Base-by-base conservation (phyloP, 2,113 vertebrate species). In the Prolemur simus region DNA sequence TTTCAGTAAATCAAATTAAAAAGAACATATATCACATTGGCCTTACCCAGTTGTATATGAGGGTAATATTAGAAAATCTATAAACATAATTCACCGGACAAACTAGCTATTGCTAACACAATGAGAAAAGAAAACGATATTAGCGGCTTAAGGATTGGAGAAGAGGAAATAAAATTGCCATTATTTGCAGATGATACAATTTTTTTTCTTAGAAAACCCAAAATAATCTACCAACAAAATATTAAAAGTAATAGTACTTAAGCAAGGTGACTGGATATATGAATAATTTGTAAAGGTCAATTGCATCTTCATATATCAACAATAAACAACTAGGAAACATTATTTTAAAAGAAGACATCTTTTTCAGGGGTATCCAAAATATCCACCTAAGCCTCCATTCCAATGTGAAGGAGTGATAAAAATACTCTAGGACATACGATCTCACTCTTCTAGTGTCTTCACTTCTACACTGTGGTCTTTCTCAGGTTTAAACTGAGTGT, bases 1-100 rank as follows among this genome's bases (percentile, higher is more conserved):
- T 80, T 89, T 89, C n/a, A 87, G 10, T 56, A 95, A 92, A 68
- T 83, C 45, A 76, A 94, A 69, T 77, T 58, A 52, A 66, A 87
- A 87, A 87, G 32, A 34, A 47, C 32, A 23, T 87, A 63, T 58
- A 73, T 2, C 10, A 52, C 34, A 39, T 17, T 90, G 74, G 47
- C 10, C 56, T 96, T 87, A 68, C 37, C 63, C n/a, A 32, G 54
- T 49, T 5, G 17, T 84, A 45, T 27, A 39, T 25, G 21, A 87
- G 32, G 42, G 63, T 68, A 76, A 69, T 60, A 68, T 89, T 78
- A 83, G 25, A 87, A 95, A 95, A 92, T 39, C 42, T 15, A 60
- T 80, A 89, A 84, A 17, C 0, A 10, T 52, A 92, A 86, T 86
- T 94, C 37, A 68, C 23, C 21, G 25, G 34, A 42, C 52, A 68